phyloP scores from a whole-genome alignment of 2,113 vertebrate genomes.

The Ciconia boyciana region DNA sequence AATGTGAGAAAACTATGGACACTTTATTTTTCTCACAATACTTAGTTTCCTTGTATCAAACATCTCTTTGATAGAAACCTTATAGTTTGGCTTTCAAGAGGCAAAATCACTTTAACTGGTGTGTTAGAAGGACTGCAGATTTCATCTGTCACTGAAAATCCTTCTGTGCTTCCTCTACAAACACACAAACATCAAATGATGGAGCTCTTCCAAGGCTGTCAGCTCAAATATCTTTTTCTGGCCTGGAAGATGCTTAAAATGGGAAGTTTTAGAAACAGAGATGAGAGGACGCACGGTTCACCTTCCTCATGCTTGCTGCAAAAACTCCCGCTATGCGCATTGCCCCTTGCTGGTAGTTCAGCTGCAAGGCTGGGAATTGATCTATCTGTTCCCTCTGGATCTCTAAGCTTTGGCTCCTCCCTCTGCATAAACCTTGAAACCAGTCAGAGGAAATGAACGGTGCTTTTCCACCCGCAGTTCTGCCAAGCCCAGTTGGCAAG shows the following conservation, averaged over 20 bases:
- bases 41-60: slow-evolving; percentile 21
- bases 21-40: background rate
- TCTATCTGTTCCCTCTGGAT: background rate
- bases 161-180: slow-evolving; percentile 41
- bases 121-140: slow-evolving; percentile 46
- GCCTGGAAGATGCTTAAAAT: slow-evolving; percentile 10
- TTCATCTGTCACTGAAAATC: slow-evolving; percentile 55
- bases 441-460: background rate
- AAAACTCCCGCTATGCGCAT: background rate
- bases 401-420: background rate
- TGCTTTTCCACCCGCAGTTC: background rate
- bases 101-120: slow-evolving; percentile 33
- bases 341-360: background rate
- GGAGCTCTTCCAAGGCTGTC: slow-evolving; percentile 51
- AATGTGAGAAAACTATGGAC: background rate
- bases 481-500: background rate
- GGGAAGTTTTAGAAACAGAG: background rate
- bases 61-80: slow-evolving; percentile 31
- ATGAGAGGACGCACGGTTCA: background rate
- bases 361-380: background rate
- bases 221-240: slow-evolving; percentile 15
- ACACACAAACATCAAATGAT: slow-evolving; percentile 52
- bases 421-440: background rate
- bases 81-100: slow-evolving; percentile 29
- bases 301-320: background rate